These are phyloP conservation scores for Drosophila helvetica DNA, from an alignment of 2,888 invertebrate genomes.

Conservation along the genomic window DNA sequence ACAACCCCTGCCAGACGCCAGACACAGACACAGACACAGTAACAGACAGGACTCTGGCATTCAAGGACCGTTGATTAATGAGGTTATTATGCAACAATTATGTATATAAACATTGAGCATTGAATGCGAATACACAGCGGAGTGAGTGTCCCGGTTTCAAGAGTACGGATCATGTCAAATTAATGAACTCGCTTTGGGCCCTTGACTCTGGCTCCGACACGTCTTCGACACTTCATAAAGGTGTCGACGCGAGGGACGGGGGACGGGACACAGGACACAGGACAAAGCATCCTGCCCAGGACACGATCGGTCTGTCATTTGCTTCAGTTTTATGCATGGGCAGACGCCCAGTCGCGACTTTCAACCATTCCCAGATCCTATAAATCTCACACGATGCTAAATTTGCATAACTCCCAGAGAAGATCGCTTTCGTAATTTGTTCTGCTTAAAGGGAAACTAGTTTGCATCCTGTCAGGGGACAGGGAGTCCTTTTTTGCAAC, in stretches of 20 bases:
- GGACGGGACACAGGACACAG: neutral
- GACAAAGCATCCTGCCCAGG: constrained; percentile 17
- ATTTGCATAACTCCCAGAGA: constrained; percentile 66
- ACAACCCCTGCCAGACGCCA: constrained; percentile 20
- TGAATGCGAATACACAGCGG: constrained; percentile 45
- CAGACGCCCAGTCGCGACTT: constrained; percentile 36
- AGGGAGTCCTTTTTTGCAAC: constrained; percentile 18
- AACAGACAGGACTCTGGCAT: constrained; percentile 26
- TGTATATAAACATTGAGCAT: constrained; percentile 62
- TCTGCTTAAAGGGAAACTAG: constrained; percentile 63
- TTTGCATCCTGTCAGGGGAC: constrained; percentile 66
- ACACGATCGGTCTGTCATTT: constrained; percentile 55
- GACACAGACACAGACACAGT: too few species aligned
- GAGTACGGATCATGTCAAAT: constrained; percentile 74
- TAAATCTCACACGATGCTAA: constrained; percentile 61
- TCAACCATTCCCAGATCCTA: constrained; percentile 52
- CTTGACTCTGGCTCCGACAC: constrained; percentile 55
- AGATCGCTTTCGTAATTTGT: constrained; percentile 61
- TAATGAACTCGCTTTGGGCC: constrained; percentile 69
- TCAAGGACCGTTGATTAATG: constrained; percentile 73
- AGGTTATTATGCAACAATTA: constrained; percentile 80
- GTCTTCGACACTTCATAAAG: constrained; percentile 76
- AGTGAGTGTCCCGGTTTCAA: constrained; percentile 61
- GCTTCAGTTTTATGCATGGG: constrained; percentile 70
- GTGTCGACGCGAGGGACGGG: constrained; percentile 62